Base-by-base conservation (phyloP, 1,140 invertebrate species). In the Latrodectus geometricus region DNA sequence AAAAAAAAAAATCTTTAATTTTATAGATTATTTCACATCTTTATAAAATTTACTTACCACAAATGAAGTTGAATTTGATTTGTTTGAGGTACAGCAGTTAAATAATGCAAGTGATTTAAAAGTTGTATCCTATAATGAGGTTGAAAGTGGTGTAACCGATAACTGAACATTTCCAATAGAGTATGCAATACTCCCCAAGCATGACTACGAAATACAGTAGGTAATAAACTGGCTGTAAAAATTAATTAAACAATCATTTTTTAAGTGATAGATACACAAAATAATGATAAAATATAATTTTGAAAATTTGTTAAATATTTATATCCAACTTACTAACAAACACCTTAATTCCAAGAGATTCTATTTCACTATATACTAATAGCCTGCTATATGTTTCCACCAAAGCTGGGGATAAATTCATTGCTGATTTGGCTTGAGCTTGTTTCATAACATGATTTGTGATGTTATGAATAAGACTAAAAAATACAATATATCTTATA, bases 291-390 rank as follows among this genome's bases (percentile, higher is more conserved):
- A 35, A 35, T 3, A 35, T 35, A 35, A 35, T 35, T 35, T 5
- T 3, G 35, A 35, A 35, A 35, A n/a, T n/a, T n/a, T n/a, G 35
- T 35, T 35, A 35, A 35, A 35, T 35, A 35, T 35, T 35, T 35
- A 35, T 3, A 35, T 35, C 35, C 5, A 20, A 94, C 94, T 94
- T 92, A 96, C 96, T 96, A 87, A 98, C 96, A 90, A 99, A 98
- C 69, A 96, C 96, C 93, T 99, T 99, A 70, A 99, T 98, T 49
- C 97, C 97, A 9, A 99, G 92, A 65, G 97, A 97, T 91, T 99
- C 98, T 78, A 98, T 98, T 93, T 99, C 98, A 48, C 96, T 98
- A 89, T 99, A 99, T 0, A 99, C 97, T 21, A 99, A 91, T 54
- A 99, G 91, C 88, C 97, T 92, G 72, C 96, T 96, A 91, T 99